Percentiles rank a stretch among this genome's conserved stretches.
Evolutionary conservation across 2,113 vertebrate species (phyloP).

Genomic region (Podiceps cristatus): DNA sequence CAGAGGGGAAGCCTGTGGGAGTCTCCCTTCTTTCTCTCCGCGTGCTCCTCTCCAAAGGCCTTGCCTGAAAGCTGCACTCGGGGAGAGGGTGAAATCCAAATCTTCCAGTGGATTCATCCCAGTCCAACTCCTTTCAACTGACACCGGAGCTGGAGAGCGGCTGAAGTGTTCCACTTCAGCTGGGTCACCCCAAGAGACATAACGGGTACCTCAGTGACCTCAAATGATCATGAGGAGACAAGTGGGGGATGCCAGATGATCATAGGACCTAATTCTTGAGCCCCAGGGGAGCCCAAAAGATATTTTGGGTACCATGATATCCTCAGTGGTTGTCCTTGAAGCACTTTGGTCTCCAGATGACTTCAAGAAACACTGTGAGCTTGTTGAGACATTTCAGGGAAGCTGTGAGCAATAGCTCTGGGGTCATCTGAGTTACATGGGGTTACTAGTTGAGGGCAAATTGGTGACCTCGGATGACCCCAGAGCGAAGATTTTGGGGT

Average conservation of each 20-base stretch:
- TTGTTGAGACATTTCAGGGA: no score
- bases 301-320: neutral
- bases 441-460: no score
- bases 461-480: no score
- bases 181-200: neutral
- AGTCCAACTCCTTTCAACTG: neutral
- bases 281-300: neutral
- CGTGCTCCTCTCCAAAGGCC: neutral
- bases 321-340: neutral
- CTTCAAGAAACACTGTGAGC: neutral
- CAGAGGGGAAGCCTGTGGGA: fast-evolving
- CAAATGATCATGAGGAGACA: neutral
- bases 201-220: no score
- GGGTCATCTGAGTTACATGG: no score
- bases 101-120: neutral
- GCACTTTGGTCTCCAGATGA: fast-evolving
- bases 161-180: neutral
- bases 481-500: no score
- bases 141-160: neutral
- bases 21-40: fast-evolving
- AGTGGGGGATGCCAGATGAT: neutral
- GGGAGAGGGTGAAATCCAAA: neutral
- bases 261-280: neutral
- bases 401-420: no score
- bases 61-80: neutral